Evolutionary conservation across 2,113 vertebrate genomes (phyloP), one percentile per base, ranked within the genome.

Genomic region (Epinephelus moara): DNA sequence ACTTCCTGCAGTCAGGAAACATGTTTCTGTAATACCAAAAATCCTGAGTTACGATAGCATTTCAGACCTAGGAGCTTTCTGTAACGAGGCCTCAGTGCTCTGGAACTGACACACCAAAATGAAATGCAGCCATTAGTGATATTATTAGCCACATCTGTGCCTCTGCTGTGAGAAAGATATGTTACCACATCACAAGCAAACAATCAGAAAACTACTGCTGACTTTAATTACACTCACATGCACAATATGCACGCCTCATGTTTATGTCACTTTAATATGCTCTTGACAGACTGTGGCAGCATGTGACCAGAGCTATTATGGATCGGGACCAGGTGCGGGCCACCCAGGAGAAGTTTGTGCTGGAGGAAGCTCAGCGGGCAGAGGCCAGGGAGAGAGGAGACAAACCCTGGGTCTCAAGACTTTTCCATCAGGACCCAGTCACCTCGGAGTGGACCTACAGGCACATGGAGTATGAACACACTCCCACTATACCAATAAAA

Each of bases 341-440:
- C 3, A 99, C 98, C 0, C 96, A 97, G 91, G 98, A 99, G 73
- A 99, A 99, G 90, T 97, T 94, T 77, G 92, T 96, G 0, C 90
- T 99, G 85, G 98, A 99, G 88, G 98, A 99, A 73, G 97, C 96
- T 0, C 98, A 99, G 93, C 93, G 98, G 55, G 95, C 77, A n/a
- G 94, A 95, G 0, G 85, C 95, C 69, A 94, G 86, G 3, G 96
- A 97, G 80, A 92, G 96, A 56, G 97, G 95, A 88, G 97, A 98
- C 52, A 95, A 80, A 0, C 90, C 96, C 10, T 99, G 97, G 97
- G 93, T 37, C 19, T 94, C 98, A 0, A 93, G 76, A 52, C 96
- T 99, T 21, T 99, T 99, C 94, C 83, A 0, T 21, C 95, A 94
- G 3, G 95, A 99, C 1, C 80, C 96, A 0, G 15, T 77, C 1